phyloP scores from a whole-genome alignment of 1,140 invertebrate genomes.

The Lycorma delicatula region DNA sequence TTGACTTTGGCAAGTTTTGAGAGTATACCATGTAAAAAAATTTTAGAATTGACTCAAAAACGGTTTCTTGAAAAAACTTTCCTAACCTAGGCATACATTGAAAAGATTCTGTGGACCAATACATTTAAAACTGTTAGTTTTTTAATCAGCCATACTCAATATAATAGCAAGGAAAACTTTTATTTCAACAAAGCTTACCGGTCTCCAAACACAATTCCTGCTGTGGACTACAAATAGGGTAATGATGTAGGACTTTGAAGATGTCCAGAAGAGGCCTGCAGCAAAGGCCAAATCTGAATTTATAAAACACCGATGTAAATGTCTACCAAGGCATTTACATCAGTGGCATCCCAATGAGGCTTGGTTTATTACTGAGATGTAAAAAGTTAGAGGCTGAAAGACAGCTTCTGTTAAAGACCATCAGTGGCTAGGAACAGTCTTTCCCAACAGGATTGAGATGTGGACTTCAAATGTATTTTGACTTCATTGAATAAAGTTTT shows the following conservation, averaged over 20 bases:
- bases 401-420: no score
- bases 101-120: not conserved
- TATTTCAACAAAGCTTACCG: conserved; percentile 9
- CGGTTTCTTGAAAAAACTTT: conserved; percentile 12
- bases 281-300: no score
- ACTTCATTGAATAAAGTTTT: not conserved
- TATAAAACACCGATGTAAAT: not conserved
- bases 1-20: conserved; percentile 1
- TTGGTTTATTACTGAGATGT: not conserved
- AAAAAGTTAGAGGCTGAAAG: not conserved
- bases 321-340: not conserved
- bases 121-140: conserved; percentile 2
- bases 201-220: not conserved
- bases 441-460: not conserved
- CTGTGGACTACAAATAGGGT: not conserved
- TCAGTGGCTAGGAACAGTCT: no score
- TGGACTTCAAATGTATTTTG: no score
- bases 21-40: conserved; percentile 17
- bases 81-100: conserved; percentile 12
- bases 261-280: no score
- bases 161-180: conserved; percentile 4
- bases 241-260: not conserved
- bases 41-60: conserved; percentile 13
- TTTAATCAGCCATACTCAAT: conserved; percentile 4
- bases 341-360: not conserved